Base-by-base conservation (phyloP, 1,140 invertebrate genomes). In the Caenorhabditis latens region DNA sequence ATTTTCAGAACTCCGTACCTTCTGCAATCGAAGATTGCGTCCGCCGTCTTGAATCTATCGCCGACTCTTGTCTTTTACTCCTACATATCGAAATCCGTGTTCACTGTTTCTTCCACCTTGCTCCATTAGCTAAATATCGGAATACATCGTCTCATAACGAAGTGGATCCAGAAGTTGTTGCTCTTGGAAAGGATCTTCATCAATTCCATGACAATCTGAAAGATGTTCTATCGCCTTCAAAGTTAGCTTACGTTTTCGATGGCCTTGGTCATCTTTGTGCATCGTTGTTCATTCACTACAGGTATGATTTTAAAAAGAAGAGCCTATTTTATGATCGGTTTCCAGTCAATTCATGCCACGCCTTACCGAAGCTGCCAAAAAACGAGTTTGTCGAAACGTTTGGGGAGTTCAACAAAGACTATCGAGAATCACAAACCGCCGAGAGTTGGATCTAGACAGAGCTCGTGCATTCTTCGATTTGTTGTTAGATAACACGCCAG, bases 171-270 rank as follows among this genome's bases (percentile, higher is more conserved):
- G 95, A 96, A 91, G 96, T 97, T 2, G 84, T 96, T 67, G 95
- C 96, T 91, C 93, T 97, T 16, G 96, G 95, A 90, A 94, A 95
- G 91, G 95, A 96, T 88, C 93, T 97, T 9, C 94, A 95, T 0
- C 94, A 95, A 84, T 95, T 97, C 88, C 96, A 97, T 92, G 95
- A 96, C 92, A 94, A 95, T 19, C 94, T 97, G 87, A 94, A 94
- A 84, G 94, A 95, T 21, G 95, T 95, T 88, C 92, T 97, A 24
- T 94, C 95, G 92, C 95, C 95, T 7, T 94, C 95, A 53, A 97
- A 97, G 91, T 95, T 95, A 58, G 96, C 96, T 93, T 99, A 98
- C 92, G 95, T 99, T 85, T 97, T 99, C 94, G 96, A 97, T 94
- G 97, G 97, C 13, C 93, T 99, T 13, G 97, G 96, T 4, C 96